phyloP scores from a whole-genome alignment of 2,113 vertebrate species.

The Microcebus griseorufus region DNA sequence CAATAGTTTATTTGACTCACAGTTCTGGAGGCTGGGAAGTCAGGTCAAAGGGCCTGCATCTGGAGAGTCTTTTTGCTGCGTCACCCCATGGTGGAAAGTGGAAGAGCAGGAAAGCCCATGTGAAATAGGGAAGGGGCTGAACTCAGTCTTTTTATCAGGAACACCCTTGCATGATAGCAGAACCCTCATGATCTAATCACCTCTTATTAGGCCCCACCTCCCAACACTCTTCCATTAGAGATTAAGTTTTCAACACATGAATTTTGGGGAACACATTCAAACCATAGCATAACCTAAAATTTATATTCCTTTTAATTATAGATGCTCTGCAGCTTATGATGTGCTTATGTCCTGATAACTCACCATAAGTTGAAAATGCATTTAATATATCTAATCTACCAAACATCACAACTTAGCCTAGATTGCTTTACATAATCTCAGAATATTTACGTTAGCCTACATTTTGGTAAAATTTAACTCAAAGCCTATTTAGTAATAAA shows the following conservation, averaged over 20 bases:
- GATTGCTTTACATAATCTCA: background rate
- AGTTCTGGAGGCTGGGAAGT: no score
- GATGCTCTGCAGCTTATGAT: background rate
- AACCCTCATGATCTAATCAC: background rate
- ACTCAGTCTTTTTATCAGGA: background rate
- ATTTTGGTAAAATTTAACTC: background rate
- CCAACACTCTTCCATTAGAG: background rate
- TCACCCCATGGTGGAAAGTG: no score
- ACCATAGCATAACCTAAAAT: background rate
- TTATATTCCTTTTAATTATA: conserved; percentile 2
- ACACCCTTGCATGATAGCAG: background rate
- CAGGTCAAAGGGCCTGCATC: no score
- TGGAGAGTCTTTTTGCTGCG: no score
- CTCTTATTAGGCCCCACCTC: background rate
- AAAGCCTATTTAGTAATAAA: background rate
- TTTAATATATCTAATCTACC: background rate
- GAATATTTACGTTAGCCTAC: background rate
- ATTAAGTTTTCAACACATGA: background rate
- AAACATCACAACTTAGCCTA: background rate
- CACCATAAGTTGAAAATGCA: background rate
- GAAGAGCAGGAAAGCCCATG: no score
- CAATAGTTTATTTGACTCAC: no score
- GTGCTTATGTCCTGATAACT: background rate
- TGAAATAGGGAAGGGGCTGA: background rate
- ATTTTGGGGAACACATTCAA: background rate